Percentiles rank a stretch among this genome's conserved stretches.
phyloP scores from a whole-genome alignment of 2,113 vertebrate genomes.

The Bombycilla garrulus region DNA sequence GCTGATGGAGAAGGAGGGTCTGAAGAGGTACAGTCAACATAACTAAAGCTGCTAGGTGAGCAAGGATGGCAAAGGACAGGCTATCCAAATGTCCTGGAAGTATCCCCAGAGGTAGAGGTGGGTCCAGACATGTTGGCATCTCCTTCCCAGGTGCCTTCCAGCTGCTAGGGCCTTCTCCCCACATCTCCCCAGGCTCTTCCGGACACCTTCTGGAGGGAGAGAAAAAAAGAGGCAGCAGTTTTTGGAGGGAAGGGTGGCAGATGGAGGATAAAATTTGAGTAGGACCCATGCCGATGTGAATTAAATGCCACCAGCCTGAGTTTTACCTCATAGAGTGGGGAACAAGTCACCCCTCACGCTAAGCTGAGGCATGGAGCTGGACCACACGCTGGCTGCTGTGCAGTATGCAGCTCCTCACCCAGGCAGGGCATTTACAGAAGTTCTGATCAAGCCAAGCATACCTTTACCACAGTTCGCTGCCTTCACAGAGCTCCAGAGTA shows the following conservation, averaged over 20 bases:
- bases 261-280: not conserved
- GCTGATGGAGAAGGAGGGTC: not conserved
- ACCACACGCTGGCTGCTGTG: rapidly evolving
- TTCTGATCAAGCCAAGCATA: rapidly evolving
- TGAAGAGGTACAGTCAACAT: not conserved
- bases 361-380: not conserved
- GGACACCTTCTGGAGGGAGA: not conserved
- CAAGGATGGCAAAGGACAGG: not conserved
- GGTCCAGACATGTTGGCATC: not conserved
- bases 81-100: not conserved
- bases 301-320: not conserved
- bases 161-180: not conserved
- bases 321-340: not conserved
- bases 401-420: not conserved
- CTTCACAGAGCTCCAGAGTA: not conserved
- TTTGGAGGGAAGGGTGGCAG: not conserved
- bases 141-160: not conserved
- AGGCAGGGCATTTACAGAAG: not conserved
- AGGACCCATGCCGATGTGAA: not conserved
- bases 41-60: not conserved
- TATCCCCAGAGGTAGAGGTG: not conserved
- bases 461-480: not conserved
- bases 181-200: not conserved
- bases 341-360: not conserved
- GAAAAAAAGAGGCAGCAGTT: not conserved